phyloP scores from a whole-genome alignment of 2,888 invertebrate genomes.

The Pachydiplax longipennis region DNA sequence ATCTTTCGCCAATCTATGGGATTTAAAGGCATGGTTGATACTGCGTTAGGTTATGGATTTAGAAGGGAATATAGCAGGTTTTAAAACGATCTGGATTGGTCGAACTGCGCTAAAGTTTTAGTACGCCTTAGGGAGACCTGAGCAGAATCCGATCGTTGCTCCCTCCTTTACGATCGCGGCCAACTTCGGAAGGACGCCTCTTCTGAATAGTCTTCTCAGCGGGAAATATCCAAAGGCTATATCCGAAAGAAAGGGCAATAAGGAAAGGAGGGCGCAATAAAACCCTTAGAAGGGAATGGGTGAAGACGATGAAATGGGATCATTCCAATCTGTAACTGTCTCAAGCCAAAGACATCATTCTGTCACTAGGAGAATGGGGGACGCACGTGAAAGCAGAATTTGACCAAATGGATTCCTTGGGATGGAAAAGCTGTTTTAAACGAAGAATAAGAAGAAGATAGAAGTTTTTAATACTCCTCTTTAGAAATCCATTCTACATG shows the following conservation, averaged over 20 bases:
- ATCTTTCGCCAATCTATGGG: constrained; percentile 3
- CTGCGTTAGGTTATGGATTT: constrained; percentile 35
- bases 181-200: not conserved
- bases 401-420: not conserved
- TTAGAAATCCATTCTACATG: no score
- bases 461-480: no score
- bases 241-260: not conserved
- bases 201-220: constrained; percentile 2
- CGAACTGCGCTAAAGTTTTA: constrained; percentile 2
- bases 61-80: not conserved
- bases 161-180: constrained; percentile 8
- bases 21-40: not conserved
- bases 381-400: not conserved
- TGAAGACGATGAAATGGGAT: not conserved
- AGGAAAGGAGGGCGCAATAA: not conserved
- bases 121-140: not conserved
- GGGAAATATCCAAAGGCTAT: constrained; percentile 22
- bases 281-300: not conserved
- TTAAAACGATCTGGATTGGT: constrained; percentile 25
- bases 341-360: not conserved
- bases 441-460: no score
- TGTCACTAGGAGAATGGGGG: not conserved
- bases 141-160: not conserved
- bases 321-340: constrained; percentile 3
- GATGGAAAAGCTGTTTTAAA: not conserved